Base-by-base conservation (phyloP, 2,888 invertebrate species). In the Drosophila vallismaia region DNA sequence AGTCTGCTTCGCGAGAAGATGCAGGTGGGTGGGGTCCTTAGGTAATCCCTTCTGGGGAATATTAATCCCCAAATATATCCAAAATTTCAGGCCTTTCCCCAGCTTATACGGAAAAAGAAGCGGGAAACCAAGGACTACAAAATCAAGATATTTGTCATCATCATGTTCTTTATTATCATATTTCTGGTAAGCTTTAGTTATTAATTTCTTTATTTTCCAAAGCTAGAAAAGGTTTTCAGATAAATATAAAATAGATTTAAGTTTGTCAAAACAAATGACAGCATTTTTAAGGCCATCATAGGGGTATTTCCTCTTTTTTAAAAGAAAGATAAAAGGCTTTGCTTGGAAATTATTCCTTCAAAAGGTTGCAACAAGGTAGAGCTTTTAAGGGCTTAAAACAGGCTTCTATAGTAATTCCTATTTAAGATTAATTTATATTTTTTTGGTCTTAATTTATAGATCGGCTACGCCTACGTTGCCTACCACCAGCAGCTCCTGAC, bases 401-500 rank as follows among this genome's bases (percentile, higher is more conserved):
- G 19, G 19, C 19, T 19, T 19, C 19, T 19, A 19, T 0, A 19
- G 19, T 19, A 19, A 19, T 19, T 19, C 19, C 19, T 19, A 2
- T 19, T 19, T 2, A 2, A 19, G 19, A 19, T 19, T 19, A 19
- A 1, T 19, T 19, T 1, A 19, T 19, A 19, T 19, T 19, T 19
- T 19, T 19, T 19, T 19, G 19, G 19, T 19, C 19, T 19, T 19
- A 19, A 19, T 19, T 19, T 19, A 19, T 29, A 92, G 92, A 95
- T 97, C 19, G 95, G 95, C 0, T 95, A 97, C 86, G 96, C 97
- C 0, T 96, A 97, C 86, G 94, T 96, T 1, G 94, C 96, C 66
- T 97, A 97, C 90, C 95, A 96, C 71, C 96, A 95, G 85, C 95
- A 97, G 89, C 94, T 97, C 0, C 92, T 96, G 28, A 96, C 96